Evolutionary conservation across 2,797 vertebrate genomes (phyloP).

Genomic region (Tympanoctomys barrerae): DNA sequence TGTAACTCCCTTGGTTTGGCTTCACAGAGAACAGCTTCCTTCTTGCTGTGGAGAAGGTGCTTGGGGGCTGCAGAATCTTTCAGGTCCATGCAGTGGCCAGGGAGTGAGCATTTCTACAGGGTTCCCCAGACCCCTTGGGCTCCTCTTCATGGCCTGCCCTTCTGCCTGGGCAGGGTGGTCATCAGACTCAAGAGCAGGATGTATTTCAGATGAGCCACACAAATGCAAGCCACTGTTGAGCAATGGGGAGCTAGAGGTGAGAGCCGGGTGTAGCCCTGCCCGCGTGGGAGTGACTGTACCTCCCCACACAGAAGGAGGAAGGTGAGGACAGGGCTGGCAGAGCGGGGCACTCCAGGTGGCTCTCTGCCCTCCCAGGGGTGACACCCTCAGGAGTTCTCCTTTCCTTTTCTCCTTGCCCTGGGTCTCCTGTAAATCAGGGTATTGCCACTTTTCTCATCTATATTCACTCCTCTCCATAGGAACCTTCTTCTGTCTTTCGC

Average conservation of each 20-base stretch:
- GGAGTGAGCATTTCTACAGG: background rate
- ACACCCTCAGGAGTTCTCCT: background rate
- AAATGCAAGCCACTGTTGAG: background rate
- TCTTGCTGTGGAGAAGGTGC: background rate
- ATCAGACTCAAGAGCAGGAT: background rate
- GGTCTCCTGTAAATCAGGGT: background rate
- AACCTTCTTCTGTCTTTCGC: background rate
- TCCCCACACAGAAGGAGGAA: background rate
- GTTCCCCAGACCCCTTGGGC: background rate
- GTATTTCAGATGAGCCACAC: background rate
- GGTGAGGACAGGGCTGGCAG: background rate
- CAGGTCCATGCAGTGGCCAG: background rate
- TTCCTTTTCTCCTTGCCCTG: background rate
- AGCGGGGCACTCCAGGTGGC: background rate
- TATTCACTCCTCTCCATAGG: fast-evolving
- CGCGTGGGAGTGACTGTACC: background rate
- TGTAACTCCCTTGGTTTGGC: background rate
- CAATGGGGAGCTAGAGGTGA: background rate
- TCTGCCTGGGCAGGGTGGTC: too few relatives aligned
- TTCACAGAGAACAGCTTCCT: background rate
- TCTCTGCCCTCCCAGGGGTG: background rate
- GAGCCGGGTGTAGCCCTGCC: background rate
- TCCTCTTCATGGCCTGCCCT: background rate
- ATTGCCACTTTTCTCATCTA: background rate
- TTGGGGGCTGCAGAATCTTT: background rate